Evolutionary conservation across 2,113 vertebrate species (phyloP), one percentile per base, ranked within the genome.

Genomic region (Tragelaphus scriptus): DNA sequence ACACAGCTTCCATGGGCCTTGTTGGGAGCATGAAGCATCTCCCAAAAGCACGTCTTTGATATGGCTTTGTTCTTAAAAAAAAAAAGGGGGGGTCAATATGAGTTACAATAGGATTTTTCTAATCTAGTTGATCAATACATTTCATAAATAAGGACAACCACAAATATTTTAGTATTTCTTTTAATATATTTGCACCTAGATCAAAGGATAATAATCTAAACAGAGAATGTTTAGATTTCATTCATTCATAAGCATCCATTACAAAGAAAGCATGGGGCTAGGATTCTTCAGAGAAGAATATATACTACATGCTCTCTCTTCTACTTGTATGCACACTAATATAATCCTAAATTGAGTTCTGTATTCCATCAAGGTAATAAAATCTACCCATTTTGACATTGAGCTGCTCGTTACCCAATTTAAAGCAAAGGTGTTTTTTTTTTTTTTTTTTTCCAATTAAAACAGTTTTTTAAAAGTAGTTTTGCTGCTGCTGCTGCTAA

Each of bases 121-220:
- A 75, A 53, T 47, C 23, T 40, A n/a, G 32, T 28, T 91, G 53
- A 88, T 2, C 23, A 63, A 28, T 68, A 47, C 0, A 86, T 65
- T 96, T 85, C 44, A 77, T 58, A 63, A 94, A 36, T 61, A 88
- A 68, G 58, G 58, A 89, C 21, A 92, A 58, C 77, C 77, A 85
- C 7, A 85, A 84, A 77, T 87, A 95, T 71, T 94, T 96, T 80
- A 58, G 28, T 63, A 91, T 88, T 86, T 61, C 82, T 93, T 95
- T 61, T 92, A 49, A 77, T 82, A 26, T 95, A 53, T 90, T 85
- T 94, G 19, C 23, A 15, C 32, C 87, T 47, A 56, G n/a, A 10
- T 92, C 51, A 58, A 40, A 26, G 21, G 87, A 61, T 90, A 59
- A 91, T 88, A 90, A 88, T 79, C 40, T 95, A 44, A 95, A 68